phyloP scores from a whole-genome alignment of 2,113 vertebrate genomes.

The Micronycteris hirsuta region DNA sequence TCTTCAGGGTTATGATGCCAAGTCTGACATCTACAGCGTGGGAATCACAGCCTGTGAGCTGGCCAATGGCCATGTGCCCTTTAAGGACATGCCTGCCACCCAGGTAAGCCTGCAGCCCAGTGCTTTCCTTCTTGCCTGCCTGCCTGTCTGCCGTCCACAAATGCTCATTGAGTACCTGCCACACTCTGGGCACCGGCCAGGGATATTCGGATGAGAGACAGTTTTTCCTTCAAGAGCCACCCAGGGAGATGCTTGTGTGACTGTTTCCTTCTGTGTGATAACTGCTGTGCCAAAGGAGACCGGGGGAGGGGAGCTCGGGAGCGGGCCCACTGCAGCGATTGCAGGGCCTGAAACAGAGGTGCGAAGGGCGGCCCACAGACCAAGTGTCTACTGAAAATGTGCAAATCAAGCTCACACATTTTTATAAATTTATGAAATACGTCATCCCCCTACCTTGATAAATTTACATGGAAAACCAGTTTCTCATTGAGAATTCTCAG shows the following conservation, averaged over 20 bases:
- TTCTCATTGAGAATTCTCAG: conserved; percentile 1
- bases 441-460: not conserved
- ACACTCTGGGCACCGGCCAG: not conserved
- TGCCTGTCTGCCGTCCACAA: not conserved
- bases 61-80: conserved; percentile 98
- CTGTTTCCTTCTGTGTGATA: not conserved
- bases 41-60: conserved; percentile 98
- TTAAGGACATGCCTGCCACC: conserved; percentile 98
- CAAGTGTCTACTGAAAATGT: not conserved
- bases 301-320: not conserved
- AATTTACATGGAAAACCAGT: not conserved
- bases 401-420: not conserved
- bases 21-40: conserved; percentile 98
- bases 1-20: conserved; percentile 95
- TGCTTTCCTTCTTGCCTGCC: not conserved
- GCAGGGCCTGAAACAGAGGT: not conserved
- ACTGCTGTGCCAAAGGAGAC: not conserved
- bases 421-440: not conserved
- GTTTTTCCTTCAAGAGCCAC: not conserved
- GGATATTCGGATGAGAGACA: not conserved
- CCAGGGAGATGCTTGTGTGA: not conserved
- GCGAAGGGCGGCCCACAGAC: not conserved
- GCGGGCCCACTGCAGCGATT: not conserved
- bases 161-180: not conserved
- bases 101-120: conserved; percentile 81